Base-by-base conservation (phyloP, 2,888 invertebrate species). In the Notodonta ziczac region DNA sequence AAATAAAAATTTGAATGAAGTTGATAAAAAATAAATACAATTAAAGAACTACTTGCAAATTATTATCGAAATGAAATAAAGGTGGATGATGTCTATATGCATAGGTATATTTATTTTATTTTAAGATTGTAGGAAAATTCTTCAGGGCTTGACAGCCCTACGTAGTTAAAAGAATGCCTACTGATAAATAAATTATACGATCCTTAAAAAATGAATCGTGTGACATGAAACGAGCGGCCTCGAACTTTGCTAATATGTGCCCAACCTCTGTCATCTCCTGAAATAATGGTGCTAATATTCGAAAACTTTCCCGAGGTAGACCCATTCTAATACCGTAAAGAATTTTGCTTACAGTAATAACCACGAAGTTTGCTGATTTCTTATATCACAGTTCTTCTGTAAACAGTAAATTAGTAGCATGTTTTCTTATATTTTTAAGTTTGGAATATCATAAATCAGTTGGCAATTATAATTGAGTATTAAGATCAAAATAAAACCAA, bases 241-340 rank as follows among this genome's bases (percentile, higher is more conserved):
- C 80, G 79, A 93, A 93, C 90, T 93, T 93, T 90, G 81, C 89
- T 92, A 93, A 93, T 93, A 93, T 93, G 93, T 90, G 92, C 91
- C 90, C 90, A 89, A 90, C 91, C 93, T 91, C 87, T 91, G 92
- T 91, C 91, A 90, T 91, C 90, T 87, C 81, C 76, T 89, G 85
- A 92, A 92, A 92, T 93, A 93, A 93, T 93, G 93, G 88, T 86
- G 87, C 88, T 91, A 91, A 92, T 93, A 93, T 93, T 93, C 90
- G 92, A 89, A 91, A 93, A 93, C 83, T 93, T 93, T 84, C 77
- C 78, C 74, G 80, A 84, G 86, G 87, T 86, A 81, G 82, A 82
- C 84, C 85, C 84, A 83, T 87, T 87, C 84, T 85, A 83, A 85
- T 84, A 85, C 84, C 84, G 81, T 85, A 87, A 90, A 90, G 90